A percentile compares a stretch with the other conserved stretches of the same genome.
Conservation (phyloP, 2,797 vertebrate genomes). For the Pangasius krempfi region DNA sequence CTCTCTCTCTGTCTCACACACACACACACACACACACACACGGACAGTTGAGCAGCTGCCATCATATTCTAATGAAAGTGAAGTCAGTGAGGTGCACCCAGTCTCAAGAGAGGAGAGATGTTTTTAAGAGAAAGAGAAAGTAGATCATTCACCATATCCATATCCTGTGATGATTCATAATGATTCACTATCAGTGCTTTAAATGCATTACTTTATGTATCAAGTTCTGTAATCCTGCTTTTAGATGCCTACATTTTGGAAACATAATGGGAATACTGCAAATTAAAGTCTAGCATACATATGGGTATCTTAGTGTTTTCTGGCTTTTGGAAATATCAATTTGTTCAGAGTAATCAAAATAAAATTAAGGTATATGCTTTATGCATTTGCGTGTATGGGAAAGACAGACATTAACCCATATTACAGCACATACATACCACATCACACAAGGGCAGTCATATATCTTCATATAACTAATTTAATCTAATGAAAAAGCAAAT, state of each 20-base stretch:
- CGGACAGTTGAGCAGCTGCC: neutral
- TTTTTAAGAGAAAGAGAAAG: neutral
- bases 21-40: neutral
- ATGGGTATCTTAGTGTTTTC: neutral
- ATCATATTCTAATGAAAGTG: constrained; percentile 2
- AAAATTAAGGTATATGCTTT: neutral
- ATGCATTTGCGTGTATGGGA: neutral
- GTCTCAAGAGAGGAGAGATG: neutral
- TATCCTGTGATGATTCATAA: neutral
- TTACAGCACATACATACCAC: neutral
- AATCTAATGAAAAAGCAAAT: neutral
- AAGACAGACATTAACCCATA: neutral
- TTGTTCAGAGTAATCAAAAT: neutral
- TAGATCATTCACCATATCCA: neutral
- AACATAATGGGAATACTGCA: neutral
- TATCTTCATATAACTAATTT: neutral
- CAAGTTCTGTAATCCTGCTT: neutral
- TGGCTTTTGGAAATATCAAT: neutral
- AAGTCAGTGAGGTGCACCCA: neutral
- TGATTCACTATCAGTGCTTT: neutral
- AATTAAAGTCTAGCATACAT: neutral
- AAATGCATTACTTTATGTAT: neutral
- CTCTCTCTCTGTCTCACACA: neutral
- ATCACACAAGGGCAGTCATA: neutral
- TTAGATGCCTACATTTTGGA: neutral